Base-by-base conservation (phyloP, 2,113 vertebrate species). In the Poeciliopsis occidentalis region DNA sequence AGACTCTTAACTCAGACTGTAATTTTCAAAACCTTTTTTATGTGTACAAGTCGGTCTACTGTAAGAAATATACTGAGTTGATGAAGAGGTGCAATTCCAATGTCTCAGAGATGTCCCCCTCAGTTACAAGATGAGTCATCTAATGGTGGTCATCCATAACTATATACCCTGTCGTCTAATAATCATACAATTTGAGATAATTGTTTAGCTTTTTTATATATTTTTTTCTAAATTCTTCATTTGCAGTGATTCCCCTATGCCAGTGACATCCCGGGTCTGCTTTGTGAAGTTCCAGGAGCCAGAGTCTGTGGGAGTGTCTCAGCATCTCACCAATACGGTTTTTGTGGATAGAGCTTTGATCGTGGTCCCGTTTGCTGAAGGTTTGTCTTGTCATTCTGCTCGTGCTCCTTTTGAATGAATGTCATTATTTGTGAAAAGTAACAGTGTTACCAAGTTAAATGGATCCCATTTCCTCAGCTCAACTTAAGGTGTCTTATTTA, bases 261-360 rank as follows among this genome's bases (percentile, higher is more conserved):
- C 97, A 4, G 97, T 99, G 77, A 97, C 98, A 3, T 99, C 98
- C 1, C 95, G 98, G 63, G 98, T 99, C 78, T 99, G 98, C 94
- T 99, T 99, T 94, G 97, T 98, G 95, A 98, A 98, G 96, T 99
- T 99, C 95, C 96, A 95, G 84, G 97, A 99, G 86, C 92, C 96
- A 0, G 97, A 99, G 92, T 98, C 97, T 0, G 97, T 98, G 47
- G 97, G 97, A 79, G 97, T 99, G 93, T 97, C 97, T 77, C 98
- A 99, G 88, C 98, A 99, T 77, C 95, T 99, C 94, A 99, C 98
- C 85, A 99, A 99, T 94, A 99, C 98, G 72, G 97, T 99, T 69
- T 99, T 99, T 95, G 97, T 99, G 95, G 98, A 99, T 96, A 94
- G 98, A 95, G 98, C 98, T 34, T 89, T 99, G 95, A 99, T 99